Base-by-base conservation (phyloP, 1,140 invertebrate genomes). In the Drosophila willistoni region DNA sequence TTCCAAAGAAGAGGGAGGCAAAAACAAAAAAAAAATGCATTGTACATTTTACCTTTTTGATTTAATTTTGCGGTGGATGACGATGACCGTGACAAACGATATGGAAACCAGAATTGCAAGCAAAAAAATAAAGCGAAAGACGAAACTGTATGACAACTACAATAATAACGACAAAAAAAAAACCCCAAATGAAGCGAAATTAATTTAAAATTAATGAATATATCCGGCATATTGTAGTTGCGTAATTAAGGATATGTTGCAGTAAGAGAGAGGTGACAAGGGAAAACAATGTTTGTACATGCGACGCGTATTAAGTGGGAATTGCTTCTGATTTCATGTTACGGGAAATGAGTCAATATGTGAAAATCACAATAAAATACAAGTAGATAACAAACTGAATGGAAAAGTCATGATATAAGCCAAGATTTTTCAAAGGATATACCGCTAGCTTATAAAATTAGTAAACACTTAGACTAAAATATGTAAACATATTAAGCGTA, bases 31-130 rank as follows among this genome's bases (percentile, higher is more conserved):
- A 64, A 42, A 73, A 64, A 68, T 61, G 14, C 14, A 47, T 41
- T 13, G 10, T n/a, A 60, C 41, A 25, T 51, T 33, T 51, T 75
- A 76, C 68, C 72, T 73, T 87, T 57, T 86, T 87, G 82, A 86
- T 83, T 87, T 79, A 83, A 83, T 86, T 82, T 54, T 71, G 76
- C 41, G 72, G 76, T 70, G 14, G 51, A 54, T 22, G 44, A 63
- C 64, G 51, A 44, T 17, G n/a, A 56, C 51, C 66, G 22, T 56
- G 54, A 68, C 67, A 84, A 81, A 68, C 55, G 79, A 65, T 41
- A 73, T 64, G 77, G 14, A 76, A 68, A 42, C 33, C 57, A 47
- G 29, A 57, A 55, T 14, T 9, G 41, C 1, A 29, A 19, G 19
- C n/a, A 36, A 60, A 47, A 62, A 61, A 47, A 42, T 2, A 29